Conservation (phyloP, 2,797 vertebrate species). For the Chiloscyllium punctatum region DNA sequence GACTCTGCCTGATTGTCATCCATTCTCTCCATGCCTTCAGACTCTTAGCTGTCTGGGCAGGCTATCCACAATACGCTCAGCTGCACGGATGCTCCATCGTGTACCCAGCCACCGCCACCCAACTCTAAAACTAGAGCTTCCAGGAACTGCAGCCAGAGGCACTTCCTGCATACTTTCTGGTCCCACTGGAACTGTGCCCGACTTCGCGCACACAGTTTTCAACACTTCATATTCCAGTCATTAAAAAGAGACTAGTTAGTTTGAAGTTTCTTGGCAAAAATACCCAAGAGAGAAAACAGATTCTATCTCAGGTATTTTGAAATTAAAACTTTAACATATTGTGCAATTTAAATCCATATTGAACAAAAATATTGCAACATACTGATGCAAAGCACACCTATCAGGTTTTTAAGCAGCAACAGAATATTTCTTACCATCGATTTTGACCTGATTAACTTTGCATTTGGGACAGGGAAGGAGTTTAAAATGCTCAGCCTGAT, state of each 20-base stretch:
- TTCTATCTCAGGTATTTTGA: background rate
- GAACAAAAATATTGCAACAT: no score
- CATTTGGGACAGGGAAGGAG: conserved; percentile 41
- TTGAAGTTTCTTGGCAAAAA: background rate
- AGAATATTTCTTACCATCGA: conserved; percentile 40
- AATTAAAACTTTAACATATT: background rate
- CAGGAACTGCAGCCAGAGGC: no score
- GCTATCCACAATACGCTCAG: no score
- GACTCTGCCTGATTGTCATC: no score
- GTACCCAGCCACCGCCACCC: no score
- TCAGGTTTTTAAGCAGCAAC: background rate
- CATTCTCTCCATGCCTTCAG: no score
- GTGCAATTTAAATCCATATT: background rate
- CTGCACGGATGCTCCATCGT: no score
- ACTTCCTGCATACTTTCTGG: no score
- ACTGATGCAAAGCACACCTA: background rate
- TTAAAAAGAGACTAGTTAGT: background rate
- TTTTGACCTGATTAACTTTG: conserved; percentile 40
- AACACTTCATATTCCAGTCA: background rate
- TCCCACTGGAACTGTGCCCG: no score
- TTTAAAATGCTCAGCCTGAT: conserved; percentile 41
- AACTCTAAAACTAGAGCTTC: no score
- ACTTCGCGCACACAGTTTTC: background rate
- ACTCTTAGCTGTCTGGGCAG: no score
- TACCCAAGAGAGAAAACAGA: background rate